A percentile compares a stretch with the other conserved stretches of the same genome.
phyloP scores from a whole-genome alignment of 2,797 vertebrate species.

The Triplophysa bombifrons region DNA sequence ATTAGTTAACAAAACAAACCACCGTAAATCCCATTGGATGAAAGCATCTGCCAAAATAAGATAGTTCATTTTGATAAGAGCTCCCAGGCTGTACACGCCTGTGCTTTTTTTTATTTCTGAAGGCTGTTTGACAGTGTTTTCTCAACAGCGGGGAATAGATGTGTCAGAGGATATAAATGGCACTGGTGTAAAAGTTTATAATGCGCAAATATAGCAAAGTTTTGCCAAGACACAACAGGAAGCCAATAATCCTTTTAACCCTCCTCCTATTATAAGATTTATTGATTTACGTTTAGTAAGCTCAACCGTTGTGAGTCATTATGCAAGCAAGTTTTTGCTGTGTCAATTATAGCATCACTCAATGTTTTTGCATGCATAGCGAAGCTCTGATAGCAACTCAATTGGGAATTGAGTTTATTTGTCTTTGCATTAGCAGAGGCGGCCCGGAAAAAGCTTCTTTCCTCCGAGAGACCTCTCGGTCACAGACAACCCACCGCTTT shows the following conservation, averaged over 20 bases:
- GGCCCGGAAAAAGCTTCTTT: not conserved
- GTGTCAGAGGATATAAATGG: not conserved
- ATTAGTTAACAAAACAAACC: not conserved
- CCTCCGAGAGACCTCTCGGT: not conserved
- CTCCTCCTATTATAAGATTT: slow-evolving; percentile 14
- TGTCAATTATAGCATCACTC: slow-evolving; percentile 15
- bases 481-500: not conserved
- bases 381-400: not conserved
- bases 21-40: not conserved
- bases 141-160: not conserved
- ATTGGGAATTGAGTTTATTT: not conserved
- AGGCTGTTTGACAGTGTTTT: not conserved
- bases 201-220: not conserved
- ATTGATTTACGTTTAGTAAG: not conserved
- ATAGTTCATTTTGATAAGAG: not conserved
- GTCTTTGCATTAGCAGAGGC: not conserved
- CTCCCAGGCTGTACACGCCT: not conserved
- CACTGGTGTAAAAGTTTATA: not conserved
- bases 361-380: not conserved
- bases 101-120: not conserved
- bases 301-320: slow-evolving; percentile 4
- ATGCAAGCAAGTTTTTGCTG: not conserved
- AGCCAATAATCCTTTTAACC: not conserved
- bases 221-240: not conserved
- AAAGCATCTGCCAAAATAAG: not conserved